Base-by-base conservation (phyloP, 2,888 invertebrate genomes). In the Ophonus ardosiacus region DNA sequence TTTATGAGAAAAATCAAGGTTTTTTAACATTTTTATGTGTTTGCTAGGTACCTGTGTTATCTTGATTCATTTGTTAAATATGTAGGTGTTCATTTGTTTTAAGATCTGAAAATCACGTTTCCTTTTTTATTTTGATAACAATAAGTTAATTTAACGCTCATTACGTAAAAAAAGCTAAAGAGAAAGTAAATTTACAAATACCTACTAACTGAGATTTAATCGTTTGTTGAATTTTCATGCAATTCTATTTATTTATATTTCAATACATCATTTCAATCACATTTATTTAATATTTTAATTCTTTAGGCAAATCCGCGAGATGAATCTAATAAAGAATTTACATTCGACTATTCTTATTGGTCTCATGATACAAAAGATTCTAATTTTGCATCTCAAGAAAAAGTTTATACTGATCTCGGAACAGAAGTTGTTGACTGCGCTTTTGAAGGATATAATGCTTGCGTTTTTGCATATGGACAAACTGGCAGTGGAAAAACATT, bases 401-500 rank as follows among this genome's bases (percentile, higher is more conserved):
- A 95, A 92, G 96, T 96, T 87, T 96, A 95, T 91, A 92, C 94
- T 68, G 96, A 96, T 92, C 92, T 96, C 87, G 96, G 96, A 51
- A 93, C 94, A 90, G 96, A 96, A 91, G 96, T 96, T 86, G 94
- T 96, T 86, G 95, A 95, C 91, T 95, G 95, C 92, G 96, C 96
- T 86, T 96, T 96, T 91, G 94, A 96, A 89, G 96, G 96, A 51
- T 97, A 97, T 93, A 97, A 97, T 92, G 97, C 97, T 85, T 97
- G 97, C 90, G 96, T 97, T 84, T 97, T 97, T 92, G 97, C 97
- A 63, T 97, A 97, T 90, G 97, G 97, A 18, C 97, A 97, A 92
- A 97, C 97, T 2, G 97, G 97, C 87, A 97, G 97, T 90, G 97
- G 97, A 82, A 97, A 97, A 92, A 97, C 97, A 0, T 97, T 96